A percentile compares a stretch with the other conserved stretches of the same genome.
Evolutionary conservation across 2,797 vertebrate genomes (phyloP).

Genomic region (Poecilia gillii): DNA sequence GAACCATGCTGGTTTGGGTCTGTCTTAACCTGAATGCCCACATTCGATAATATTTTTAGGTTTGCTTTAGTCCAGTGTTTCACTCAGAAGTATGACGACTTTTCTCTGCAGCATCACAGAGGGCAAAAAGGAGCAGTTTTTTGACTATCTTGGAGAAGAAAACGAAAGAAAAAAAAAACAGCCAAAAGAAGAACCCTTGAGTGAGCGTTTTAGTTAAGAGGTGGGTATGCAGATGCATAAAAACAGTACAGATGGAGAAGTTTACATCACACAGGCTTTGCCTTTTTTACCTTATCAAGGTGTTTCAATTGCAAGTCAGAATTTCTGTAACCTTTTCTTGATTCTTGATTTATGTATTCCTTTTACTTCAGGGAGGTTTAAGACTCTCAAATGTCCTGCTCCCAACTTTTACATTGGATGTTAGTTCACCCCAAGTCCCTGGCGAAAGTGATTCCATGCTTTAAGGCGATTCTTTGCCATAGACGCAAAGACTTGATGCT

Average conservation of each 20-base stretch:
- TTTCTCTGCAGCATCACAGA: no score
- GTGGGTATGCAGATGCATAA: background rate
- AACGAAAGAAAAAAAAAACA: background rate
- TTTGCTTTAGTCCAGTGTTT: background rate
- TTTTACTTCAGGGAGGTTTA: background rate
- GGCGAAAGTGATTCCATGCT: background rate
- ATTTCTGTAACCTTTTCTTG: background rate
- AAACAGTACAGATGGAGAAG: background rate
- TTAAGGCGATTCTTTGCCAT: background rate
- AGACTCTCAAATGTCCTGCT: background rate
- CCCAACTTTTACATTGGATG: background rate
- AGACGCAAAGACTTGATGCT: background rate
- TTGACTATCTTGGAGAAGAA: background rate
- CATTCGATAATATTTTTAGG: background rate
- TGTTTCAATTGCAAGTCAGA: background rate
- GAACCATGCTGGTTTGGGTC: background rate
- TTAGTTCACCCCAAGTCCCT: background rate
- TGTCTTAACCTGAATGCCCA: background rate
- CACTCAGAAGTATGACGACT: background rate
- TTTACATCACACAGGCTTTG: background rate
- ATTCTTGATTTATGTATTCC: background rate
- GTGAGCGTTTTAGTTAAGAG: no score
- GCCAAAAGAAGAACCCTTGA: no score
- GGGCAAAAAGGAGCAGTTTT: no score
- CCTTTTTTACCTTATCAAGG: background rate